phyloP scores from a whole-genome alignment of 2,113 vertebrate species.

The Pangasianodon hypophthalmus region DNA sequence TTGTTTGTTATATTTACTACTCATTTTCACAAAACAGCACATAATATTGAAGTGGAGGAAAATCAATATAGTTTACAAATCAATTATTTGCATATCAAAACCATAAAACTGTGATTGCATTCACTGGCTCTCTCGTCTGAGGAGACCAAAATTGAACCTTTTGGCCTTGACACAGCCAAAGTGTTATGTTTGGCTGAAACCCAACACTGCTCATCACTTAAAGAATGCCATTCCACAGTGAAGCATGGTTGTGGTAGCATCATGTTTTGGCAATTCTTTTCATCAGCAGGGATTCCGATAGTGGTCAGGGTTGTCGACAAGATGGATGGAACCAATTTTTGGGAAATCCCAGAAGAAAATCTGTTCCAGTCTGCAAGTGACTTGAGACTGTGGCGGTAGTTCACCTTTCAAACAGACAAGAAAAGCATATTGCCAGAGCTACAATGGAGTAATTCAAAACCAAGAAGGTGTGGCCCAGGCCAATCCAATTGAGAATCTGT shows the following conservation, averaged over 20 bases:
- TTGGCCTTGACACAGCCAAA: background rate
- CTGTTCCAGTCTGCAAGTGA: background rate
- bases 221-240: background rate
- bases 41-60: background rate
- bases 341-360: background rate
- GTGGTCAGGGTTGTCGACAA: background rate
- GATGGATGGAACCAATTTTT: background rate
- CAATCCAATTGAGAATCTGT: background rate
- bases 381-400: background rate
- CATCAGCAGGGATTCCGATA: background rate
- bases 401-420: background rate
- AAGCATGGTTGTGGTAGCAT: slow-evolving; percentile 4
- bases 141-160: background rate
- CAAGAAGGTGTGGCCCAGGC: background rate
- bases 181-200: background rate
- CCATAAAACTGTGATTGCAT: background rate
- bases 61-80: background rate
- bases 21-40: background rate
- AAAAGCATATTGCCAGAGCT: background rate
- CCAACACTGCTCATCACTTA: background rate
- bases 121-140: background rate
- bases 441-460: background rate
- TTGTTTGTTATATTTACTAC: background rate
- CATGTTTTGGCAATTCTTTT: background rate
- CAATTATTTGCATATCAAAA: background rate